phyloP scores from a whole-genome alignment of 1,140 invertebrate genomes.

The Zophobas atratus region DNA sequence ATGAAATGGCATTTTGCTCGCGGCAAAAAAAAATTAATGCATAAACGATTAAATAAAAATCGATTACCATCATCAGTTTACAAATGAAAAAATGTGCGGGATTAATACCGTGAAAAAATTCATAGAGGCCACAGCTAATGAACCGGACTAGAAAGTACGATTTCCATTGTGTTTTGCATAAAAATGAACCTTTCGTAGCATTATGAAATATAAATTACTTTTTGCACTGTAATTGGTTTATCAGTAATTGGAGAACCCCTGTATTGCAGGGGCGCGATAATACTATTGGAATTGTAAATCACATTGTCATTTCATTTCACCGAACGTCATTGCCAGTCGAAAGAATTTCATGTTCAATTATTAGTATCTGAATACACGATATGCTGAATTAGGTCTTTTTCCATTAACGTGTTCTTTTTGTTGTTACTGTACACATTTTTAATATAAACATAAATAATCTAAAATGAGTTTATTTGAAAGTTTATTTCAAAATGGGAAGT shows the following conservation, averaged over 20 bases:
- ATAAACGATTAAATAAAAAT: slow-evolving; percentile 27
- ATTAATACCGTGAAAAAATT: slow-evolving; percentile 19
- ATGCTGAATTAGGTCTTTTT: slow-evolving; percentile 34
- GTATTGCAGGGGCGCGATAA: slow-evolving; percentile 56
- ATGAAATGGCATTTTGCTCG: slow-evolving; percentile 15
- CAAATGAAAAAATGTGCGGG: slow-evolving; percentile 11
- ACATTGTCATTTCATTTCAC: slow-evolving; percentile 61
- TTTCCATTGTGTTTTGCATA: slow-evolving; percentile 54
- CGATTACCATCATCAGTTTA: slow-evolving; percentile 1
- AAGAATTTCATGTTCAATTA: slow-evolving; percentile 50
- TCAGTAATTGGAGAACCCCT: slow-evolving; percentile 57
- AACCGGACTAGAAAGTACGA: slow-evolving; percentile 40
- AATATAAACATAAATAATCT: neutral
- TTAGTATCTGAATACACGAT: slow-evolving; percentile 46
- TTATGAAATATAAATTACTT: slow-evolving; percentile 58
- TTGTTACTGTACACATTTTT: neutral
- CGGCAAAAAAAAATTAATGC: slow-evolving; percentile 21
- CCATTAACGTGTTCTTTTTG: slow-evolving; percentile 3
- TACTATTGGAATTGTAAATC: slow-evolving; percentile 61
- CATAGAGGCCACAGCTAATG: slow-evolving; percentile 1
- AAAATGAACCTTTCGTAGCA: slow-evolving; percentile 52
- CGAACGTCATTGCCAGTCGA: slow-evolving; percentile 51
- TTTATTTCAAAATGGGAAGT: too few species aligned
- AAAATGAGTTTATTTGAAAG: too few species aligned
- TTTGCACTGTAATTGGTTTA: slow-evolving; percentile 58